Evolutionary conservation across 1,140 invertebrate genomes (phyloP).

Genomic region (Caenorhabditis elegans): DNA sequence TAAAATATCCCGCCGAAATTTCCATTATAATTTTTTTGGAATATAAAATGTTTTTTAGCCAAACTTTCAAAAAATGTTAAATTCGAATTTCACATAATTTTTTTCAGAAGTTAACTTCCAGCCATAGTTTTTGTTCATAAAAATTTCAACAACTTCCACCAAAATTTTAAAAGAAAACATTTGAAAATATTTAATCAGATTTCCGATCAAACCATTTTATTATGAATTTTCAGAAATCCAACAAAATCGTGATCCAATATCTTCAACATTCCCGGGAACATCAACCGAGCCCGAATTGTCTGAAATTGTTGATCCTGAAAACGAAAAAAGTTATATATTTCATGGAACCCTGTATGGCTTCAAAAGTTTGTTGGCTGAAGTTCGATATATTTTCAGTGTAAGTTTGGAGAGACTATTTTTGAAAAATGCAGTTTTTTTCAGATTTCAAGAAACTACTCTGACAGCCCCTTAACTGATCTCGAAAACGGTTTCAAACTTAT

Average conservation of each 20-base stretch:
- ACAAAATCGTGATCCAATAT: slow-evolving; percentile 8
- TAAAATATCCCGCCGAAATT: no score
- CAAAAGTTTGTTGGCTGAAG: not conserved
- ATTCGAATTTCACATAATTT: no score
- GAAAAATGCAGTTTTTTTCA: not conserved
- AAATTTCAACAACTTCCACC: no score
- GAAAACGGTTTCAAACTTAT: not conserved
- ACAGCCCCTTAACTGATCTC: not conserved
- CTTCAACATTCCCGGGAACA: not conserved
- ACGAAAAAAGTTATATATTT: not conserved
- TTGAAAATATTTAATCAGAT: no score
- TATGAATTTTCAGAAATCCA: not conserved
- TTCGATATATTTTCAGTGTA: not conserved
- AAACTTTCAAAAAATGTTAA: no score
- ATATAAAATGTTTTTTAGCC: no score
- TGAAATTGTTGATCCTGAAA: not conserved
- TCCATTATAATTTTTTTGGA: no score
- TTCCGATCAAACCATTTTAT: no score
- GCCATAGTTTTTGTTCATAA: no score
- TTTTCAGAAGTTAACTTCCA: no score
- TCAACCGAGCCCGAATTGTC: no score
- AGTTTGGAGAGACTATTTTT: not conserved
- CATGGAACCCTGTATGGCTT: not conserved
- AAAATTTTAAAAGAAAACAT: no score
- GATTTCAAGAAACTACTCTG: not conserved